Conservation (phyloP, 1,140 invertebrate species). For the Myzus persicae region DNA sequence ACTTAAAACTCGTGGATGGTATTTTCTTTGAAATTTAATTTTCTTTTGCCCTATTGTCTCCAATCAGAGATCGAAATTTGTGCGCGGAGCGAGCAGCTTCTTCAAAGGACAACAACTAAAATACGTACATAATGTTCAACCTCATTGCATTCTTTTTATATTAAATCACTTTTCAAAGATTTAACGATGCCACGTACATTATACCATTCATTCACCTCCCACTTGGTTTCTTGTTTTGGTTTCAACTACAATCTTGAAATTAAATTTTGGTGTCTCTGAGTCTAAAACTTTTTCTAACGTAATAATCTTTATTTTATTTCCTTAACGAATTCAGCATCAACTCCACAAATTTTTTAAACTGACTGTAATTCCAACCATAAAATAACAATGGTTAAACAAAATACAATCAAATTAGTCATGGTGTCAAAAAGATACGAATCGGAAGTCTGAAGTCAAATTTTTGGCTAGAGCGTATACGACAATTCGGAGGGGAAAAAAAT, state of each 20-base stretch:
- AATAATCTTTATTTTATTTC: not conserved
- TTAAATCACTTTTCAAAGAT: not conserved
- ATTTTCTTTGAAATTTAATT: not conserved
- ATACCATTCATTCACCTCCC: not conserved
- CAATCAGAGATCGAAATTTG: not conserved
- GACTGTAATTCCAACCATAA: not conserved
- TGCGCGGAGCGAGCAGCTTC: not conserved
- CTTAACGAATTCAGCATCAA: not conserved
- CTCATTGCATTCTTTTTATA: not conserved
- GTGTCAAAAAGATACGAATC: not conserved
- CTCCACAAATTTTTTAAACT: not conserved
- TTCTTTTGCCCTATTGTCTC: not conserved
- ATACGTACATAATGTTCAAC: not conserved
- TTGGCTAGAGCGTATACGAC: not conserved
- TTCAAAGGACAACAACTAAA: not conserved
- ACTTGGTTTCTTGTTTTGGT: not conserved
- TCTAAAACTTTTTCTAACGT: not conserved
- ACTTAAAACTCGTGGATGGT: not conserved
- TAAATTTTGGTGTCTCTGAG: not conserved
- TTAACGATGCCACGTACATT: not conserved
- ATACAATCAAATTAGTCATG: not conserved
- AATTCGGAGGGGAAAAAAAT: not conserved
- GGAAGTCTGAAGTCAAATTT: not conserved
- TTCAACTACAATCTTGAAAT: not conserved
- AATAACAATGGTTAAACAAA: not conserved